Evolutionary conservation across 1,140 invertebrate species (phyloP).

Genomic region (Pseudomyrmex concolor): DNA sequence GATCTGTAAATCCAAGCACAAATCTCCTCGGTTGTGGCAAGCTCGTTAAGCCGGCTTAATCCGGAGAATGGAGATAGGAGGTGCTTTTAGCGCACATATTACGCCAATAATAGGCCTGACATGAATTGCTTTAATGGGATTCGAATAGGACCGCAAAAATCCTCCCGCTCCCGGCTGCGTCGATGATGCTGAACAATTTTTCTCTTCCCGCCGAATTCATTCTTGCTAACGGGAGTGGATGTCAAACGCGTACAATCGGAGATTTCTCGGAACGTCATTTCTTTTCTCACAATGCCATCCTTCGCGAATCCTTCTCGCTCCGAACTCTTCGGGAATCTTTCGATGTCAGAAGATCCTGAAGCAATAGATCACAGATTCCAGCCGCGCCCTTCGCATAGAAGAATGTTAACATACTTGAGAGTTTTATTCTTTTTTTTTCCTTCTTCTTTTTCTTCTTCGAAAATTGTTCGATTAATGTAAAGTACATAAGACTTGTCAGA

Average conservation of each 20-base stretch:
- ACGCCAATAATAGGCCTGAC: neutral
- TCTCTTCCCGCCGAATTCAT: neutral
- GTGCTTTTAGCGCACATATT: neutral
- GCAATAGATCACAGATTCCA: neutral
- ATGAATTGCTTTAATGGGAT: neutral
- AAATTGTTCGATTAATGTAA: constrained; percentile 1
- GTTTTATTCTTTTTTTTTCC: neutral
- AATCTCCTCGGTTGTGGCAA: neutral
- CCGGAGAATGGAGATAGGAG: neutral
- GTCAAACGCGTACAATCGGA: neutral
- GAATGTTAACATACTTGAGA: neutral
- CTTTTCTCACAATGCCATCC: neutral
- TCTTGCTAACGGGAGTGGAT: neutral
- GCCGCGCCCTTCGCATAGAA: neutral
- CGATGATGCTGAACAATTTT: neutral
- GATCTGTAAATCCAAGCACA: neutral
- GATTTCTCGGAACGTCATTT: neutral
- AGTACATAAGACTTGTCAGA: no score
- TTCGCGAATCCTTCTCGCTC: neutral
- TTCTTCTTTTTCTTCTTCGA: no score
- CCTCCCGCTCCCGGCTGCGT: no score
- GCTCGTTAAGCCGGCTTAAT: neutral
- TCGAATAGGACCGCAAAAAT: neutral
- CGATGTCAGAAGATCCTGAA: neutral
- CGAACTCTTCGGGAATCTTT: neutral